Evolutionary conservation across 2,797 vertebrate genomes (phyloP).

Genomic region (Syngnathus rostellatus): DNA sequence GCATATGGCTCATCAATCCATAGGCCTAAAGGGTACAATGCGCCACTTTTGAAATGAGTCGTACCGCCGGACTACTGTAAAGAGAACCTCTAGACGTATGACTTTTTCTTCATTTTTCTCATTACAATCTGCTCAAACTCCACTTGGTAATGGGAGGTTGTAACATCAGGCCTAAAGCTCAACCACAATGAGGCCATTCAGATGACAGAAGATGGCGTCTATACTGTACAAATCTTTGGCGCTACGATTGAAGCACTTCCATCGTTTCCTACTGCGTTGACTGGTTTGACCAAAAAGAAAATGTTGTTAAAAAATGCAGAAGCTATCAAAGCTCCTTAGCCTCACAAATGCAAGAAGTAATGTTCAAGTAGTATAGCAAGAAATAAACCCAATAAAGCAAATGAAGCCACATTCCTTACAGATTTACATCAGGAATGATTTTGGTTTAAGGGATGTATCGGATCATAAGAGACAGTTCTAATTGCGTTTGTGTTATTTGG

Average conservation of each 20-base stretch:
- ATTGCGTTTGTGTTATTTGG: too few species aligned
- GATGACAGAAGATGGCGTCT: slow-evolving; percentile 53
- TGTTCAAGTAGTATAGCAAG: not conserved
- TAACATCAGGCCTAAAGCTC: slow-evolving; percentile 60
- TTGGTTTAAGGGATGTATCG: slow-evolving; percentile 1
- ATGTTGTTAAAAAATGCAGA: not conserved
- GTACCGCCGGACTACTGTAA: slow-evolving; percentile 42
- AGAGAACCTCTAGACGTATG: slow-evolving; percentile 52
- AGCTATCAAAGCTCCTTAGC: too few species aligned
- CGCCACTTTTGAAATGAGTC: slow-evolving; percentile 49
- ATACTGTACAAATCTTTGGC: slow-evolving; percentile 28
- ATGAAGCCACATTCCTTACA: too few species aligned
- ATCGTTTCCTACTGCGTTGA: not conserved
- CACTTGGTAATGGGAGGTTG: slow-evolving; percentile 56
- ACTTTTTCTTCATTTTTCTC: slow-evolving; percentile 43
- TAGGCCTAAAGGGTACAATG: slow-evolving; percentile 43
- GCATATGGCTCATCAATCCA: slow-evolving; percentile 49
- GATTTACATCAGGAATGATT: not conserved
- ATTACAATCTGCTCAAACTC: slow-evolving; percentile 60
- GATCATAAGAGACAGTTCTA: not conserved
- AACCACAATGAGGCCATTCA: slow-evolving; percentile 54
- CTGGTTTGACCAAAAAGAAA: not conserved
- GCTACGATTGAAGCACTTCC: not conserved
- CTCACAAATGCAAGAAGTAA: not conserved
- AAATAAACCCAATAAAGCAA: not conserved